These are phyloP conservation scores for Cyanocitta stelleri DNA, from an alignment of 2,113 vertebrate species.

Conservation along the genomic window DNA sequence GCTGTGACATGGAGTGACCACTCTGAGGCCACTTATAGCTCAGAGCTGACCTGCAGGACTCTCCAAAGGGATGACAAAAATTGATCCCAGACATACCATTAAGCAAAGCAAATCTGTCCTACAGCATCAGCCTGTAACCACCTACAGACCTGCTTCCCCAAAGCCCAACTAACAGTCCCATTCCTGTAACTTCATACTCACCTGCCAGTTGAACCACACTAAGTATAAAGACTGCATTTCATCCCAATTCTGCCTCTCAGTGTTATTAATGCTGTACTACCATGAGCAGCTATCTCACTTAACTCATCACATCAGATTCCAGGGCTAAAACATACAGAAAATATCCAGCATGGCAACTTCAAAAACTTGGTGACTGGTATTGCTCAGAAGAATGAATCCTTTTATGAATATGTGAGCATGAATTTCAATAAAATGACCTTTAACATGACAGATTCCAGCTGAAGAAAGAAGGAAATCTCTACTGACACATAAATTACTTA, in stretches of 20 bases:
- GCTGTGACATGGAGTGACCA: neutral
- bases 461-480: neutral
- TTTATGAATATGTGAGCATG: neutral
- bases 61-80: neutral
- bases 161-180: neutral
- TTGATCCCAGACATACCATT: neutral
- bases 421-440: slow-evolving; percentile 42
- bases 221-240: neutral
- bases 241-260: neutral
- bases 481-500: slow-evolving; percentile 32
- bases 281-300: neutral
- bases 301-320: neutral
- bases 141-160: neutral
- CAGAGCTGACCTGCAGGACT: neutral
- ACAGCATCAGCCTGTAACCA: neutral
- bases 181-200: neutral
- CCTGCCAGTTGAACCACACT: neutral
- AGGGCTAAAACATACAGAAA: neutral
- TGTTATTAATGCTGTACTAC: neutral
- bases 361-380: neutral
- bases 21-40: neutral
- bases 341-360: neutral
- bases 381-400: neutral
- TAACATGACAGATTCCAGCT: neutral
- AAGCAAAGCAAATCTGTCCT: neutral